Evolutionary conservation across 2,797 vertebrate genomes (phyloP).

Genomic region (Xyrichtys novacula): DNA sequence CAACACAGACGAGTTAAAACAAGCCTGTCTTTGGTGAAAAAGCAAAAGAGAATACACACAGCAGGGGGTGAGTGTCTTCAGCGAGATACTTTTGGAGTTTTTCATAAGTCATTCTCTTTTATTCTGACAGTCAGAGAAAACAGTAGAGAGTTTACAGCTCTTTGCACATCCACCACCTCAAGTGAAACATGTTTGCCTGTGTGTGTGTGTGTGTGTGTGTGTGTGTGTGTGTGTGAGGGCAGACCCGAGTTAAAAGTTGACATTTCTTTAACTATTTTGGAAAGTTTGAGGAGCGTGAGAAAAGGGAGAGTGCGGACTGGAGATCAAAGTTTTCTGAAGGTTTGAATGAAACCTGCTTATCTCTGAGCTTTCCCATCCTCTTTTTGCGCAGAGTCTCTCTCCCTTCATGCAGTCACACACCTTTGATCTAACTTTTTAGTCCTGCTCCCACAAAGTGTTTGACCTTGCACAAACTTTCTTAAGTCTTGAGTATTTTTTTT

Average conservation of each 20-base stretch:
- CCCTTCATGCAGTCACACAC: background rate
- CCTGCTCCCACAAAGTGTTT: background rate
- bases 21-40: constrained; percentile 8
- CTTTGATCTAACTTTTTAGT: constrained; percentile 29
- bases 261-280: constrained; percentile 24
- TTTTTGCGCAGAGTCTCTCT: constrained; percentile 18
- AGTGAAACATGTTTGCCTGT: constrained; percentile 15
- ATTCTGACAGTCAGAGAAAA: constrained; percentile 49
- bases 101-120: constrained; percentile 53
- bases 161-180: constrained; percentile 39
- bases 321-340: constrained; percentile 52
- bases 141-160: constrained; percentile 18
- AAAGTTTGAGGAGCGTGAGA: constrained; percentile 42
- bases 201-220: too few species aligned
- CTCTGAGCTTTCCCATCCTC: constrained; percentile 13
- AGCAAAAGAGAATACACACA: constrained; percentile 10
- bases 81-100: constrained; percentile 17
- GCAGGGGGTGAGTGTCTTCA: constrained; percentile 1
- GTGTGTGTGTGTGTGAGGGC: constrained; percentile 11
- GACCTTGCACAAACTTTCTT: constrained; percentile 1
- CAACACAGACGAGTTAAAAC: constrained; percentile 3
- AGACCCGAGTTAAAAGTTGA: constrained; percentile 32
- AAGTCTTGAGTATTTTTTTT: background rate
- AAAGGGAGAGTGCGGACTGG: constrained; percentile 51
- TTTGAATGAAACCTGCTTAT: constrained; percentile 46